Evolutionary conservation across 2,797 vertebrate species (phyloP), one percentile per base, ranked within the genome.

Genomic region (Cottoperca gobio): DNA sequence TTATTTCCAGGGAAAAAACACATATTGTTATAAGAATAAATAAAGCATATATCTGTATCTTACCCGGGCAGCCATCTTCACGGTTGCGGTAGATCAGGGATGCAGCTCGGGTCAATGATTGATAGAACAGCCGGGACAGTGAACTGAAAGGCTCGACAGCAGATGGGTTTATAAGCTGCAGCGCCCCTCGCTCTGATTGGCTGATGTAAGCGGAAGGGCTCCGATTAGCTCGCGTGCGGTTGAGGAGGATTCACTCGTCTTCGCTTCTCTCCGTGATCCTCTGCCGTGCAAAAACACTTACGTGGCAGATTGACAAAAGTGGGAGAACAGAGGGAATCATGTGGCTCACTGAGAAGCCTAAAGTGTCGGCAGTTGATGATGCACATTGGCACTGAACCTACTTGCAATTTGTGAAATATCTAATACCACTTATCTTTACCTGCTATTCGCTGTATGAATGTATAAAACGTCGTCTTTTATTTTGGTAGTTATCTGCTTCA

Each of bases 21-120:
- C n/a, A n/a, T n/a, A n/a, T n/a, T n/a, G n/a, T n/a, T n/a, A n/a
- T n/a, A n/a, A n/a, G n/a, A n/a, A n/a, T n/a, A 24, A 54, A 57
- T 14, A 12, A 21, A 46, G 3, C 14, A 8, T 2, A 8, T 37
- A 55, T 9, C 57, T 45, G 23, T 12, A 7, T 87, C 93, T 94
- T 95, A 95, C 95, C 93, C 93, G 92, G 84, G 93, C 68, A 89
- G 95, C 91, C 95, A 95, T 95, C 89, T 91, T 94, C 86, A 68
- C 86, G 81, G 82, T 88, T 70, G 79, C 52, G 67, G 83, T 63
- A 45, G 77, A 68, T 75, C 63, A 64, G 70, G 37, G 79, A 70
- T 76, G 86, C 67, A 66, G 83, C 61, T 85, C 71, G 49, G 87
- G 46, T 79, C 73, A 31, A 1, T 21, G 66, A 43, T 28, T 66